Base-by-base conservation (phyloP, 2,888 invertebrate species). In the Apomyelois bistriatella region DNA sequence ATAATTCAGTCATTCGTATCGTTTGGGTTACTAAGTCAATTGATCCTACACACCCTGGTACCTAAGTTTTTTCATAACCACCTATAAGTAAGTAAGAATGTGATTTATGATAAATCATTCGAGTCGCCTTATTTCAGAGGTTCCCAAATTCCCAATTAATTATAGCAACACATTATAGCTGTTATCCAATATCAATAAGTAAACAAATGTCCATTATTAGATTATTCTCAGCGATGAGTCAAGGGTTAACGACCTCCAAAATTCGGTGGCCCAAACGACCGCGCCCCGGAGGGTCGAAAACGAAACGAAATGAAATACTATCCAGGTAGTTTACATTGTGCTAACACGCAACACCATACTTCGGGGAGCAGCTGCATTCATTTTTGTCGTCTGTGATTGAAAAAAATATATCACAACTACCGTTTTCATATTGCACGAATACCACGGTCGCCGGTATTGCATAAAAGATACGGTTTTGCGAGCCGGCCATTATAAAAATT, bases 241-340 rank as follows among this genome's bases (percentile, higher is more conserved):
- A 60, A 49, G 48, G 60, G 60, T 60, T 58, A 55, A 51, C 55
- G 60, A 58, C 58, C 60, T 56, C 41, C 51, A 54, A 59, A 58
- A 56, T 54, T 58, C 48, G 60, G 60, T 22, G 28, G 37, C 10
- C 48, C 48, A 2, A 36, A 37, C 28, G 12, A 38, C 28, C 38
- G 48, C 38, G 38, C 48, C 22, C 48, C 13, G n/a, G 38, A 48
- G 48, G 35, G 51, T 41, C 46, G 32, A 46, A 30, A 43, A 13
- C 28, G 13, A 30, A 43, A 13, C 28, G 13, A 30, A 46, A 46
- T 46, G 46, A 46, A 46, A 46, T 46, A 46, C 10, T 35, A 46
- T n/a, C 41, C 35, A 42, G 51, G 51, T 42, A 51, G 35, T 30
- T 51, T 42, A 51, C 42, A 42, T 35, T 51, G 41, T 51, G 41